Conservation (phyloP, 2,888 invertebrate genomes). For the Melanostoma scalare region DNA sequence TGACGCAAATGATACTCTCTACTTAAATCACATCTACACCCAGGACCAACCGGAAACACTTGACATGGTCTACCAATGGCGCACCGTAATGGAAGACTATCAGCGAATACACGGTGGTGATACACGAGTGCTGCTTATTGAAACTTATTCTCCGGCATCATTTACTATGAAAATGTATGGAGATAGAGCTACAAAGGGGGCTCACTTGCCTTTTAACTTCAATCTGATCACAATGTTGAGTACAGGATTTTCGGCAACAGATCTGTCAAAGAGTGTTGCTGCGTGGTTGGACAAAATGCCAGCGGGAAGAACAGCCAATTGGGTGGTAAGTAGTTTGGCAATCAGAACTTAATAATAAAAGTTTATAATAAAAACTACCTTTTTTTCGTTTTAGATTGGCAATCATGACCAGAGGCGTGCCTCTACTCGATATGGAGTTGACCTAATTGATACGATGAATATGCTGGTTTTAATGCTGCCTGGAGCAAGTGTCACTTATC, state of each 20-base stretch:
- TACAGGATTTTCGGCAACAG: no score
- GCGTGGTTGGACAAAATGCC: slow-evolving; percentile 85
- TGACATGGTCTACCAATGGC: slow-evolving; percentile 81
- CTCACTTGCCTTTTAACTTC: slow-evolving; percentile 40
- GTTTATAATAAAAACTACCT: neutral
- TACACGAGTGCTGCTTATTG: slow-evolving; percentile 84
- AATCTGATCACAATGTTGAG: slow-evolving; percentile 79
- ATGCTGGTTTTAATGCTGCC: slow-evolving; percentile 91
- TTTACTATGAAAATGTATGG: slow-evolving; percentile 86
- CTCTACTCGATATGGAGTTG: slow-evolving; percentile 85
- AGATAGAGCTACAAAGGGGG: slow-evolving; percentile 62
- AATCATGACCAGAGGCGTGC: slow-evolving; percentile 86
- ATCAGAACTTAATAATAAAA: neutral
- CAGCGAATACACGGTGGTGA: slow-evolving; percentile 82
- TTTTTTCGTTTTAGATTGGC: slow-evolving; percentile 83
- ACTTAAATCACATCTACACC: slow-evolving; percentile 83
- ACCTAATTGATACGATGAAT: slow-evolving; percentile 87
- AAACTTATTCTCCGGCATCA: slow-evolving; percentile 84
- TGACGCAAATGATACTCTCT: slow-evolving; percentile 82
- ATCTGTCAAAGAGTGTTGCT: slow-evolving; percentile 82
- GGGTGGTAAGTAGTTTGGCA: slow-evolving; percentile 85
- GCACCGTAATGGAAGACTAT: slow-evolving; percentile 85
- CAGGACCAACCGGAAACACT: slow-evolving; percentile 83
- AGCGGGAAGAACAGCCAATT: slow-evolving; percentile 84
- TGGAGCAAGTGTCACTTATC: slow-evolving; percentile 91